A percentile compares a stretch with the other conserved stretches of the same genome.
Evolutionary conservation across 2,888 invertebrate genomes (phyloP).

Genomic region (Melanotus villosus): DNA sequence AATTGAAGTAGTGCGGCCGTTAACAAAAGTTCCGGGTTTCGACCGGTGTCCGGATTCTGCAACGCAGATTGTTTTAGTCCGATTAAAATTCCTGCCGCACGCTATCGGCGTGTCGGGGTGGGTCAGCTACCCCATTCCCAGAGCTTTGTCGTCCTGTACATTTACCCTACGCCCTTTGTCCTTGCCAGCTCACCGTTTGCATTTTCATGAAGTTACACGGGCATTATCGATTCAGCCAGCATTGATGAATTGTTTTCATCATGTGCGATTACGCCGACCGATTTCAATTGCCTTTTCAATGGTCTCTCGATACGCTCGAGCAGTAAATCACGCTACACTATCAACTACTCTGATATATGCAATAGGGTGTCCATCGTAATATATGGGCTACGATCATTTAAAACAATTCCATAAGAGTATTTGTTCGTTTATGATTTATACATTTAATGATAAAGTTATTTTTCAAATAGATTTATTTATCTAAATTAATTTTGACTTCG

Average conservation of each 20-base stretch:
- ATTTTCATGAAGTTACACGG: constrained; percentile 63
- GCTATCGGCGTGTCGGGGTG: constrained; percentile 55
- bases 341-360: constrained; percentile 64
- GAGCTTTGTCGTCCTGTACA: constrained; percentile 57
- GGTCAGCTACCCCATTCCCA: constrained; percentile 45
- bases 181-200: constrained; percentile 57
- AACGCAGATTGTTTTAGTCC: constrained; percentile 68
- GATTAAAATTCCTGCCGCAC: constrained; percentile 68
- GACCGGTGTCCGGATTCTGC: constrained; percentile 58
- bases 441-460: background rate
- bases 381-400: constrained; percentile 13
- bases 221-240: constrained; percentile 62
- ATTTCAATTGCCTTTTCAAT: constrained; percentile 70
- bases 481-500: background rate
- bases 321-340: constrained; percentile 68
- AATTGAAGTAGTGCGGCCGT: constrained; percentile 63
- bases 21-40: constrained; percentile 66
- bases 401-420: background rate
- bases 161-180: constrained; percentile 47
- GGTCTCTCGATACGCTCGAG: constrained; percentile 65
- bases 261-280: constrained; percentile 68
- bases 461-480: background rate
- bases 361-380: constrained; percentile 52
- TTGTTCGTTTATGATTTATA: background rate
- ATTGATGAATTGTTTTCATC: constrained; percentile 70